Base-by-base conservation (phyloP, 92 coral and sea anemone genomes). In the Phenganax stokvisi region DNA sequence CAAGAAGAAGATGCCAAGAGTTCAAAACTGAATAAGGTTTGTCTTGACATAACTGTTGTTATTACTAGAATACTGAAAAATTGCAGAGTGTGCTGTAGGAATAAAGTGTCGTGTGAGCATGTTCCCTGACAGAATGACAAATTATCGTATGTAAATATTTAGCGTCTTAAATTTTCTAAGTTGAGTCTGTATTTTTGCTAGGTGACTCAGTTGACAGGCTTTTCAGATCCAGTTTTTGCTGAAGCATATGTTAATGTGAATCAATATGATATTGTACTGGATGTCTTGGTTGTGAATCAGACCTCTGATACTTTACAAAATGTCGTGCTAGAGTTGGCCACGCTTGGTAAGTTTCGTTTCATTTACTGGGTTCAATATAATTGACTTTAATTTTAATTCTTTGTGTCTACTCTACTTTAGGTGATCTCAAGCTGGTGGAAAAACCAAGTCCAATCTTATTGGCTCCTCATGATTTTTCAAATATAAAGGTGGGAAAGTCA, bases 171-270 rank as follows among this genome's bases (percentile, higher is more conserved):
- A 15, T 61, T 61, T 56, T 10, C 67, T 17, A 15, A 61, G 7
- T 7, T 28, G 13, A 17, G 37, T 28, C 11, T 37, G 1, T 56
- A 57, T 72, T 87, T 61, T n/a, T 11, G 57, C 30, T 84, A 96
- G 99, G 99, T 96, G 63, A 88, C 97, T 75, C 99, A 96, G 84
- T 80, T 96, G 84, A 96, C 99, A 2, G 99, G 99, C 61, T 96
- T 96, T 87, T 96, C 99, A 29, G 99, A 96, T 79, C 99, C 99
- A 55, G 99, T 96, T 37, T 96, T 92, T 60, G 99, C 99, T 16
- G 99, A 96, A 87, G 99, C 99, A 1, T 96, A 96, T 61, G 99
- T 96, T 66, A 96, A 96, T 80, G 99, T 96, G 71, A 96, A 96
- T 81, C 99, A 96, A 81, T 96, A 96, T 25, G 99, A 96, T 85